Percentiles rank a stretch among this genome's conserved stretches.
Evolutionary conservation across 2,797 vertebrate species (phyloP).

Genomic region (Periophthalmus magnuspinnatus): DNA sequence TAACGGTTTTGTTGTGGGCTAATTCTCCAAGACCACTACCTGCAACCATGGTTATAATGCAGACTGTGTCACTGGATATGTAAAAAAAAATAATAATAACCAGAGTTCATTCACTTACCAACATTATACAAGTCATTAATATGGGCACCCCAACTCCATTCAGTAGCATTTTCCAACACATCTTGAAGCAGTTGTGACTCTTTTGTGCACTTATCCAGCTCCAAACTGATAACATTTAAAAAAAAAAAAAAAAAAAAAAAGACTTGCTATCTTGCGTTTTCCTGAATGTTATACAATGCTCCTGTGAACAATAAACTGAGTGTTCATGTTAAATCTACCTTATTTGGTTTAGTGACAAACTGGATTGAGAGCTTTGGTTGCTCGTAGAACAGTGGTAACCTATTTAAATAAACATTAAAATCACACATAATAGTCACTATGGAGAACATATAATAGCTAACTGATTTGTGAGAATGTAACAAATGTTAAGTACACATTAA

Average conservation of each 20-base stretch:
- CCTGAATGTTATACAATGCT: neutral
- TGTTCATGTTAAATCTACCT: conserved; percentile 36
- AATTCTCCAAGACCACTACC: conserved; percentile 20
- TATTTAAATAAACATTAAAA: neutral
- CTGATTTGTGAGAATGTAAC: neutral
- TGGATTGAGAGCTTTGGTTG: conserved; percentile 6
- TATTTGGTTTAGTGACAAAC: conserved; percentile 56
- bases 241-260: neutral
- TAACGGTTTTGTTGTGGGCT: conserved; percentile 25
- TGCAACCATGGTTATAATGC: conserved; percentile 28
- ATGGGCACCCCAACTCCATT: neutral
- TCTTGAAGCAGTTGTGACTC: conserved; percentile 74
- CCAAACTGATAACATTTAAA: conserved; percentile 63
- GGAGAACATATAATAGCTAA: neutral
- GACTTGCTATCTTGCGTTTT: neutral
- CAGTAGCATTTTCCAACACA: conserved; percentile 68
- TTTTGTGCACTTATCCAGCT: conserved; percentile 67
- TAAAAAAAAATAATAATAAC: no score
- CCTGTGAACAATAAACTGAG: no score
- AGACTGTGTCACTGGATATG: no score
- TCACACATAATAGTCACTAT: no score
- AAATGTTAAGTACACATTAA: neutral
- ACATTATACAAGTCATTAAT: neutral
- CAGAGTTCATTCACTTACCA: neutral
- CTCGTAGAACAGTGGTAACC: neutral